These are phyloP conservation scores for Montipora sp. DNA, from an alignment of 64 coral and sea anemone genomes.

Conservation along the genomic window DNA sequence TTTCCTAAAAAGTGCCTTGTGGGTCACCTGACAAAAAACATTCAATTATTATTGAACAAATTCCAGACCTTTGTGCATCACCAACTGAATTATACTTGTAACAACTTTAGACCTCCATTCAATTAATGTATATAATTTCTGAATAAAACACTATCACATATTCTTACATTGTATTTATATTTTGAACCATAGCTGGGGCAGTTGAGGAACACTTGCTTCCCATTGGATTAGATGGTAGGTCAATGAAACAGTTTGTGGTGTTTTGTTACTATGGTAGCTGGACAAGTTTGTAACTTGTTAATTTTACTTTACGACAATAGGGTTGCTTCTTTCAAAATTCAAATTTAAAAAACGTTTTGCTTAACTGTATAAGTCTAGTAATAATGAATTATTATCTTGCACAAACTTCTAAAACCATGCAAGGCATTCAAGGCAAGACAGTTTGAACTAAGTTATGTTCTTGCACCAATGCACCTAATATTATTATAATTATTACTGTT, in stretches of 20 bases:
- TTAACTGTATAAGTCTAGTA: too few species aligned
- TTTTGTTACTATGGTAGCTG: background rate
- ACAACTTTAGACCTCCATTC: background rate
- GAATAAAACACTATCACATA: background rate
- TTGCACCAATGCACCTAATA: too few species aligned
- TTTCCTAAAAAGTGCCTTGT: background rate
- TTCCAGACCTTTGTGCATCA: background rate
- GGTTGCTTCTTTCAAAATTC: too few species aligned
- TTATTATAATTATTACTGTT: too few species aligned
- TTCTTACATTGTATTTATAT: background rate
- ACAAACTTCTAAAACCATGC: too few species aligned
- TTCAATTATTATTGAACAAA: background rate
- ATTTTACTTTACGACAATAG: too few species aligned
- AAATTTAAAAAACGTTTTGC: too few species aligned
- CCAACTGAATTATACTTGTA: background rate
- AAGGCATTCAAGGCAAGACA: too few species aligned
- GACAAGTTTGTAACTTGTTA: too few species aligned
- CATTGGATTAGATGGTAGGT: background rate
- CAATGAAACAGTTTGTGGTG: background rate
- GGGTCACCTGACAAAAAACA: background rate
- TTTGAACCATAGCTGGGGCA: background rate
- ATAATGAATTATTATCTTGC: too few species aligned
- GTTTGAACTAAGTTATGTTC: too few species aligned
- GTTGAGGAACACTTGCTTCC: background rate
- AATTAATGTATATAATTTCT: background rate